Conservation (phyloP, 2,888 invertebrate species). For the Pycnomerus fuliginosus region DNA sequence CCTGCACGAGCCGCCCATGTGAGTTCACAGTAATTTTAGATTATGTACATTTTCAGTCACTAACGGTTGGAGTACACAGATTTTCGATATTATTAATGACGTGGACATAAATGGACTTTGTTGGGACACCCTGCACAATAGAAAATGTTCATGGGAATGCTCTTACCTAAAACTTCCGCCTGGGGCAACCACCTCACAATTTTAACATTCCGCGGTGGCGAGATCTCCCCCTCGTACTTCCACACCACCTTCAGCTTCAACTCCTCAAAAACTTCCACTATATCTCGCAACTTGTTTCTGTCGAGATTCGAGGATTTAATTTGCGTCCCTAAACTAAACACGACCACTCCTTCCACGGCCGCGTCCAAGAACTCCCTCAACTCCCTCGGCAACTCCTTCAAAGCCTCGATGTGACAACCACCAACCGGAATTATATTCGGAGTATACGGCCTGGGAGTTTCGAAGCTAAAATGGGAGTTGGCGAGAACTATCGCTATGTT, state of each 20-base stretch:
- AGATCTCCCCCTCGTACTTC: conserved; percentile 60
- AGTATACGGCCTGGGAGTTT: conserved; percentile 39
- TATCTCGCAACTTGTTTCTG: conserved; percentile 21
- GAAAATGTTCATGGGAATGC: neutral
- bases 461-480: conserved; percentile 40
- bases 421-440: conserved; percentile 43
- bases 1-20: too few species aligned
- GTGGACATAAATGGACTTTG: too few species aligned
- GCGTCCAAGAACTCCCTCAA: conserved; percentile 31
- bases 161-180: conserved; percentile 34
- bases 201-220: conserved; percentile 56
- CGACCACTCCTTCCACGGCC: conserved; percentile 35
- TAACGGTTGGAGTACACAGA: too few species aligned
- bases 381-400: conserved; percentile 27
- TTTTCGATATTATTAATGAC: too few species aligned
- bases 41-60: too few species aligned
- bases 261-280: conserved; percentile 55
- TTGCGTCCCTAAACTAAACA: conserved; percentile 39
- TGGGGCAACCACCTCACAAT: conserved; percentile 69
- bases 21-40: too few species aligned
- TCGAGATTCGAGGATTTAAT: conserved; percentile 30
- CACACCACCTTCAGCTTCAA: conserved; percentile 63
- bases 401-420: conserved; percentile 39
- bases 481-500: conserved; percentile 37
- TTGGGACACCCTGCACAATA: too few species aligned